A percentile compares a stretch with the other conserved stretches of the same genome.
Conservation (phyloP, 2,888 invertebrate species). For the Aphidoletes aphidimyza region DNA sequence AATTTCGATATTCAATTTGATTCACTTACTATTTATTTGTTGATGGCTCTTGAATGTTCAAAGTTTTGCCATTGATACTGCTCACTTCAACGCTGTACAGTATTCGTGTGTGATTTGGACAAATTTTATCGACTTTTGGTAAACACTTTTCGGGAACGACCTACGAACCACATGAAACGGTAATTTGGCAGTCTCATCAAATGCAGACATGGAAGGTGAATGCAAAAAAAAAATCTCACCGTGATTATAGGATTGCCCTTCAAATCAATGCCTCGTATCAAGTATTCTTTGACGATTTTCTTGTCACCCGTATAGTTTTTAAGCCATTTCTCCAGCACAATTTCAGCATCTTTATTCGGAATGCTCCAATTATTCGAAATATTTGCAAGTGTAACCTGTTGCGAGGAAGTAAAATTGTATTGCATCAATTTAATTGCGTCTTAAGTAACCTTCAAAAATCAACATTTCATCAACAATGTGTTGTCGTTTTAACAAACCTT, state of each 20-base stretch:
- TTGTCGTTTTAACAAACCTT: neutral
- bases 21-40: conserved; percentile 32
- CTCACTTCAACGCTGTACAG: conserved; percentile 28
- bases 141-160: neutral
- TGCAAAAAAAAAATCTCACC: neutral
- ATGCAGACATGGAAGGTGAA: neutral
- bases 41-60: neutral
- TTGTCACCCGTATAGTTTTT: neutral
- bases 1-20: neutral
- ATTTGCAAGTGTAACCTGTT: neutral
- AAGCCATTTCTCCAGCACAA: neutral
- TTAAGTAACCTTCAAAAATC: neutral
- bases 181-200: neutral
- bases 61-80: conserved; percentile 11
- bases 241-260: neutral
- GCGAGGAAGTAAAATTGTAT: neutral
- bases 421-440: neutral
- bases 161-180: neutral
- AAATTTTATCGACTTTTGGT: neutral
- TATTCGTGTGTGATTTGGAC: neutral
- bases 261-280: neutral
- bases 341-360: neutral
- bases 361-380: conserved; percentile 29
- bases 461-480: neutral
- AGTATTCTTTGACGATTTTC: conserved; percentile 14